Conservation (phyloP, 2,797 vertebrate species). For the Paguma larvata region DNA sequence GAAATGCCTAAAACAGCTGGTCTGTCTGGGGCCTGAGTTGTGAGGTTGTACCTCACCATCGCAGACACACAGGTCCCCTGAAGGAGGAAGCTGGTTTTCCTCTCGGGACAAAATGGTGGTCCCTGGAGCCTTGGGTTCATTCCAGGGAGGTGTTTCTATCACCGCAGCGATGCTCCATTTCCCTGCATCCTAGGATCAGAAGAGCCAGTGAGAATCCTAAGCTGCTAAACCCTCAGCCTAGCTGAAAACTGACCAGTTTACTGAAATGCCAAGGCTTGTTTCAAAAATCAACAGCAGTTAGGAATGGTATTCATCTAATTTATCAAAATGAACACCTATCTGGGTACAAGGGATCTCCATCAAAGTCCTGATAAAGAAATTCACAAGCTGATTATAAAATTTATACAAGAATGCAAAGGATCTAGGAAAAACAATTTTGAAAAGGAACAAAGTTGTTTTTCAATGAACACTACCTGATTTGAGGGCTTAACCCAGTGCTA, state of each 20-base stretch:
- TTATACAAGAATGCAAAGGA: not conserved
- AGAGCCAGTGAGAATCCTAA: not conserved
- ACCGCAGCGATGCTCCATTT: not conserved
- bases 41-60: not conserved
- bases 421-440: not conserved
- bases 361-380: not conserved
- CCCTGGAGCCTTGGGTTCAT: not conserved
- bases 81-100: not conserved
- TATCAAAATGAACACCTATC: not conserved
- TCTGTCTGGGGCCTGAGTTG: not conserved
- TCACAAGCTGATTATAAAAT: not conserved
- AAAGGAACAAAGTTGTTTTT: not conserved
- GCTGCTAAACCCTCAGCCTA: not conserved
- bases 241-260: not conserved
- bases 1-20: not conserved
- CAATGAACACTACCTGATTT: not conserved
- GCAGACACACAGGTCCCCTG: not conserved
- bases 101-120: not conserved
- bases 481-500: not conserved
- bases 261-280: slow-evolving; percentile 29
- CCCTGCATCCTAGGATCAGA: not conserved
- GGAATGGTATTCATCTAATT: not conserved
- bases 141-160: not conserved
- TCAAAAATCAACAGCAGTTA: not conserved
- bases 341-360: not conserved